Percentiles rank a stretch among this genome's conserved stretches.
Evolutionary conservation across 2,797 vertebrate genomes (phyloP).

Genomic region (Tachyglossus aculeatus): DNA sequence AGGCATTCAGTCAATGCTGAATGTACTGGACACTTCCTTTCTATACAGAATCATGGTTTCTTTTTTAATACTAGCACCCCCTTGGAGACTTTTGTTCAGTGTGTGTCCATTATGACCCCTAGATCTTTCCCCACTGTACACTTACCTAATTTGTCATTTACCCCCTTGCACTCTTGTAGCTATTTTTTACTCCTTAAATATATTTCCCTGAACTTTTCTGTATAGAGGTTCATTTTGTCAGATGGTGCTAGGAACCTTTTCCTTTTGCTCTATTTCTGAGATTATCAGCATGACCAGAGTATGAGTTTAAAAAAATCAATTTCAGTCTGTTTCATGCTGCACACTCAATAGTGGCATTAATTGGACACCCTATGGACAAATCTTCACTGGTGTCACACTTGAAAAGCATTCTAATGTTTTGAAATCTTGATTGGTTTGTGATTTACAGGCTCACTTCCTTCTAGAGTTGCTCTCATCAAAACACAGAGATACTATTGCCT

Average conservation of each 20-base stretch:
- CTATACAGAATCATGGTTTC: too few species aligned
- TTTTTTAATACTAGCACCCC: too few species aligned
- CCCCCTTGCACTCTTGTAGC: neutral
- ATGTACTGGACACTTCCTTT: too few species aligned
- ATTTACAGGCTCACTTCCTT: slow-evolving; percentile 58
- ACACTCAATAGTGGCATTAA: neutral
- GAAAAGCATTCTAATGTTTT: slow-evolving; percentile 37
- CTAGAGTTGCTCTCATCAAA: slow-evolving; percentile 53
- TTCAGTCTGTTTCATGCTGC: neutral
- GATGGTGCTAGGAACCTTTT: neutral
- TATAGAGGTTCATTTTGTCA: neutral
- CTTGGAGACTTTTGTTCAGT: too few species aligned
- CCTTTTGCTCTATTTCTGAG: neutral
- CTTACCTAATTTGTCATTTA: neutral
- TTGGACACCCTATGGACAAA: neutral
- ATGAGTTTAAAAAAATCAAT: neutral
- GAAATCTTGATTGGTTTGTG: slow-evolving; percentile 54
- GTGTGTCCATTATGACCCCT: too few species aligned
- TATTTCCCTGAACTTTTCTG: neutral
- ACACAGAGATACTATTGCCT: slow-evolving; percentile 68
- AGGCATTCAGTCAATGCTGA: too few species aligned
- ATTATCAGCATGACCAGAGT: too few species aligned
- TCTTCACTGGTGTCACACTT: slow-evolving; percentile 3
- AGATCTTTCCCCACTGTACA: neutral
- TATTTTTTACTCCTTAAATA: neutral